A percentile compares a stretch with the other conserved stretches of the same genome.
phyloP scores from a whole-genome alignment of 2,888 invertebrate genomes.

The Willowsia nigromaculata region DNA sequence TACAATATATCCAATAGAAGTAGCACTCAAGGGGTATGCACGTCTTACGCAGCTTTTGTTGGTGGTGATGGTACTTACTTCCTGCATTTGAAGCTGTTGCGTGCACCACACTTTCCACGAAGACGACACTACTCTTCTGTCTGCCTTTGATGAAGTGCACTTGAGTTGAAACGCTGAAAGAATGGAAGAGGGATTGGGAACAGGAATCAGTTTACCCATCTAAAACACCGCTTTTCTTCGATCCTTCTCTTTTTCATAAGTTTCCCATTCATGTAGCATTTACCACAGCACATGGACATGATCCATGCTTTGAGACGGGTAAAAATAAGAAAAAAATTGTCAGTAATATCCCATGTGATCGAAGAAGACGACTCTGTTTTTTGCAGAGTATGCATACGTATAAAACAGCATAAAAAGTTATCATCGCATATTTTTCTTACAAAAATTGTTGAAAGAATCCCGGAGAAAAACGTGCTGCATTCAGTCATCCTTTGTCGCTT shows the following conservation, averaged over 20 bases:
- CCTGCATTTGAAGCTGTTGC: conserved; percentile 59
- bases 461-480: background rate
- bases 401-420: conserved; percentile 4
- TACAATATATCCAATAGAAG: conserved; percentile 16
- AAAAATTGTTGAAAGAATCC: background rate
- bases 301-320: background rate
- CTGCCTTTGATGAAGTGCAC: conserved; percentile 63
- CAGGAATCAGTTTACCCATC: conserved; percentile 13
- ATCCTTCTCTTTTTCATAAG: background rate
- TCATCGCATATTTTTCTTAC: background rate
- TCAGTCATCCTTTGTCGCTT: conserved; percentile 10
- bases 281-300: background rate
- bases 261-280: conserved; percentile 11
- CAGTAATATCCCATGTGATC: conserved; percentile 35
- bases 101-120: conserved; percentile 20
- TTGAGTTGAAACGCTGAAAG: conserved; percentile 41
- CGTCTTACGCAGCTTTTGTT: conserved; percentile 23
- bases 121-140: background rate
- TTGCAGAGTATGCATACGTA: background rate
- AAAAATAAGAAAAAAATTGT: background rate
- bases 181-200: background rate
- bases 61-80: conserved; percentile 19
- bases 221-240: background rate
- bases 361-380: background rate
- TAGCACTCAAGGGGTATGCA: conserved; percentile 29